Base-by-base conservation (phyloP, 1,140 invertebrate genomes). In the Drosophila biarmipes region DNA sequence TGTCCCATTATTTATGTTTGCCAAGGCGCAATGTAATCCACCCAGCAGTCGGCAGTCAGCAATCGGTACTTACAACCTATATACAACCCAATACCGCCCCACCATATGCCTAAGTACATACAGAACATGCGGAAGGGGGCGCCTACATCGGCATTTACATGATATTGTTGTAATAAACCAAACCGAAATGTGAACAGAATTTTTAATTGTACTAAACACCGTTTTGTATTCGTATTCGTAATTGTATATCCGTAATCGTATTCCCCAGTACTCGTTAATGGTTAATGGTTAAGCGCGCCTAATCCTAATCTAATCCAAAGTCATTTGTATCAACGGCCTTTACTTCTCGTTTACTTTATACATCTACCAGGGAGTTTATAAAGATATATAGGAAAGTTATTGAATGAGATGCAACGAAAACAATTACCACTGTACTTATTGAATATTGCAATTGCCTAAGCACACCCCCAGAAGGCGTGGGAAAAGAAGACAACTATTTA, bases 181-280 rank as follows among this genome's bases (percentile, higher is more conserved):
- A 87, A 89, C 78, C 71, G 71, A 87, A 87, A 86, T 87, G 82
- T 87, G 82, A 89, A 87, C 74, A 87, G 82, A 87, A 87, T 87
- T 87, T 89, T 87, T 89, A 89, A 86, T 89, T 87, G 67, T 87
- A 87, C 82, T 87, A 89, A 82, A 79, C 84, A 86, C 81, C 81
- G 80, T 87, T 87, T 87, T 87, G 82, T 87, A 87, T 75, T 74
- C 72, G 72, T 74, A 74, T 56, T 75, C 61, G 72, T 71, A 69
- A 69, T 63, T 56, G 52, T 56, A 63, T 84, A 84, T 35, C 53
- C 67, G 61, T 71, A 72, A 67, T 52, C 51, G 61, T 75, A 75
- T 89, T 87, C 67, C 79, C 73, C 72, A n/a, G 78, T 82, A 84
- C 40, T 69, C 64, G 66, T 71, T 71, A 85, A 63, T 67, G 59